A percentile compares a stretch with the other conserved stretches of the same genome.
These are phyloP conservation scores for Synanthedon andrenaeformis DNA, from an alignment of 2,888 invertebrate species.

Conservation along the genomic window DNA sequence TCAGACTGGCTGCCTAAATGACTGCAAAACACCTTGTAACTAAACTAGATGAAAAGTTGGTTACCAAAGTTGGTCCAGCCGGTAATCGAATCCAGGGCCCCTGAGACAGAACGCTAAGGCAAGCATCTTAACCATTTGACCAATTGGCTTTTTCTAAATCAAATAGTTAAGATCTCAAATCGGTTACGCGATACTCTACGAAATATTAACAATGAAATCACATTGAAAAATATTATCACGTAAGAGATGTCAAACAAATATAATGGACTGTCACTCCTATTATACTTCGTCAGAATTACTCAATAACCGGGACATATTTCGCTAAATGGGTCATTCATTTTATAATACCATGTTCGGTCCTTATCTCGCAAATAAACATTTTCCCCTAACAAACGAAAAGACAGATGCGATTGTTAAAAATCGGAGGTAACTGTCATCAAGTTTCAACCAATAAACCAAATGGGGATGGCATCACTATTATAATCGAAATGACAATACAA, in stretches of 20 bases:
- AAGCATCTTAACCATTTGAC: too few relatives aligned
- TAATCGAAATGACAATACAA: slow-evolving; percentile 67
- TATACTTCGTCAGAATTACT: slow-evolving; percentile 59
- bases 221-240: slow-evolving; percentile 39
- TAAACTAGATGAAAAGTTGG: too few relatives aligned
- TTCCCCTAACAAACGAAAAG: slow-evolving; percentile 21
- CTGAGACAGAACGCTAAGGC: too few relatives aligned
- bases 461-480: slow-evolving; percentile 64
- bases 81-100: too few relatives aligned
- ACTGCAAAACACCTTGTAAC: too few relatives aligned
- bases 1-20: too few relatives aligned
- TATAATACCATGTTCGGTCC: slow-evolving; percentile 20
- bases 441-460: slow-evolving; percentile 60
- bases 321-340: slow-evolving; percentile 53
- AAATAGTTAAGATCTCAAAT: too few relatives aligned
- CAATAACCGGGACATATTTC: slow-evolving; percentile 48
- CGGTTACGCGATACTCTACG: too few relatives aligned
- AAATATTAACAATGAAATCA: slow-evolving; percentile 17
- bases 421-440: slow-evolving; percentile 54
- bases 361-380: slow-evolving; percentile 10
- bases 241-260: slow-evolving; percentile 25
- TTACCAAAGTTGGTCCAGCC: too few relatives aligned
- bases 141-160: too few relatives aligned
- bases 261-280: slow-evolving; percentile 43
- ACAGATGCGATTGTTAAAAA: slow-evolving; percentile 37